These are phyloP conservation scores for Gorsachius goisagi DNA, from an alignment of 2,113 vertebrate species.

Conservation along the genomic window DNA sequence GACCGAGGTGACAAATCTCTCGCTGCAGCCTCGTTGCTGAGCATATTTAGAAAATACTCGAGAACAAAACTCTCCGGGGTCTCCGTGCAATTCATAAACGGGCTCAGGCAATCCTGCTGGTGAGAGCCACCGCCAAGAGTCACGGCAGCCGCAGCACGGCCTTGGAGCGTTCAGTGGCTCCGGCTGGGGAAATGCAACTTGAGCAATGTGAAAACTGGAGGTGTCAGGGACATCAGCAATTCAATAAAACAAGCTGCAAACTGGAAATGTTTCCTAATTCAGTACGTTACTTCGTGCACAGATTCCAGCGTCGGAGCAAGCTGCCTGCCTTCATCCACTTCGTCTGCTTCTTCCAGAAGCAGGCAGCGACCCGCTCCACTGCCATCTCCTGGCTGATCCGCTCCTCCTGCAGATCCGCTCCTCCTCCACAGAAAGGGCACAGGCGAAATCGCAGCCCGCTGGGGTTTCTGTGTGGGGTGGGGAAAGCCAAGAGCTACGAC, in stretches of 20 bases:
- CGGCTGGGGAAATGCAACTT: fast-evolving
- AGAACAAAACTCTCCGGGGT: not conserved
- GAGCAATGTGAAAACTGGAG: not conserved
- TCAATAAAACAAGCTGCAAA: not conserved
- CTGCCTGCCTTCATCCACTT: not conserved
- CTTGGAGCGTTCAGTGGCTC: fast-evolving
- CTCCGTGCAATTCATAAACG: not conserved
- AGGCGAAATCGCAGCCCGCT: fast-evolving
- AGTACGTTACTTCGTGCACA: not conserved
- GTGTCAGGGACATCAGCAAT: not conserved
- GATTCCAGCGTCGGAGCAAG: not conserved
- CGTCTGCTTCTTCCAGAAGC: not conserved
- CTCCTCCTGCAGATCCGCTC: not conserved
- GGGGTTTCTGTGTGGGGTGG: not conserved
- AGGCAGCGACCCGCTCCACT: not conserved
- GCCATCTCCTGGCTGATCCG: not conserved
- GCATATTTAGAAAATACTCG: not conserved
- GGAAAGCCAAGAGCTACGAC: not conserved
- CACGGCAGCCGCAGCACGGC: fast-evolving
- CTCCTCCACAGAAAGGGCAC: not conserved
- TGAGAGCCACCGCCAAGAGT: not conserved
- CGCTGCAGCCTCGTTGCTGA: not conserved
- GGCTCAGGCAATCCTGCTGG: not conserved
- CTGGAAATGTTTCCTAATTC: not conserved
- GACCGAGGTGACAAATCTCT: not conserved